phyloP scores from a whole-genome alignment of 2,888 invertebrate species.

The Achlya flavicornis region DNA sequence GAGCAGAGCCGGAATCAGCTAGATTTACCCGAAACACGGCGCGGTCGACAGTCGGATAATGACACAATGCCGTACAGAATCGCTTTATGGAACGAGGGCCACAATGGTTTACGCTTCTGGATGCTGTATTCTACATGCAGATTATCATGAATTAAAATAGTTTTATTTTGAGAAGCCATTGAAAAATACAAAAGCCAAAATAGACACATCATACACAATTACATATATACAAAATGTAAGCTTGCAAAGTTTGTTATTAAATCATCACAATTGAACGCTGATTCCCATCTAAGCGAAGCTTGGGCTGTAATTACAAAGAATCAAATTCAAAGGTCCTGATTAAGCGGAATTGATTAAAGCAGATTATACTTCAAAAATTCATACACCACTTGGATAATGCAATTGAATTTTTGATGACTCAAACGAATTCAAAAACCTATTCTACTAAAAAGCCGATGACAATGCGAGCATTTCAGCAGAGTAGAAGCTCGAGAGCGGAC shows the following conservation, averaged over 20 bases:
- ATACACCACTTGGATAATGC: background rate
- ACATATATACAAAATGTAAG: no score
- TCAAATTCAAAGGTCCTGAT: background rate
- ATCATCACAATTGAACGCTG: no score
- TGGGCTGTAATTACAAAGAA: background rate
- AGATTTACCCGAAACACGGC: background rate
- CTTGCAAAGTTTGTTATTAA: no score
- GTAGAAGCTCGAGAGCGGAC: conserved; percentile 19
- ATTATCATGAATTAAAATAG: background rate
- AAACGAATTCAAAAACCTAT: conserved; percentile 1
- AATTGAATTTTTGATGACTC: background rate
- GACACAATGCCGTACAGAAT: background rate
- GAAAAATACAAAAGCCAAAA: background rate
- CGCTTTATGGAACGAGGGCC: background rate
- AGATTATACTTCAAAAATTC: background rate
- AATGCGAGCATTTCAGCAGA: background rate
- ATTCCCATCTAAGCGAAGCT: no score
- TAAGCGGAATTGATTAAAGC: background rate
- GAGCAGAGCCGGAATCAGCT: background rate
- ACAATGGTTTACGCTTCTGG: background rate
- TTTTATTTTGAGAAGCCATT: background rate
- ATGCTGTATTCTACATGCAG: background rate
- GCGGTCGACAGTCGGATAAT: background rate
- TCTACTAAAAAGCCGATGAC: conserved; percentile 3
- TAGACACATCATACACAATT: no score